Percentiles rank a stretch among this genome's conserved stretches.
phyloP scores from a whole-genome alignment of 2,888 invertebrate species.

The Sinohyriopsis cumingii region DNA sequence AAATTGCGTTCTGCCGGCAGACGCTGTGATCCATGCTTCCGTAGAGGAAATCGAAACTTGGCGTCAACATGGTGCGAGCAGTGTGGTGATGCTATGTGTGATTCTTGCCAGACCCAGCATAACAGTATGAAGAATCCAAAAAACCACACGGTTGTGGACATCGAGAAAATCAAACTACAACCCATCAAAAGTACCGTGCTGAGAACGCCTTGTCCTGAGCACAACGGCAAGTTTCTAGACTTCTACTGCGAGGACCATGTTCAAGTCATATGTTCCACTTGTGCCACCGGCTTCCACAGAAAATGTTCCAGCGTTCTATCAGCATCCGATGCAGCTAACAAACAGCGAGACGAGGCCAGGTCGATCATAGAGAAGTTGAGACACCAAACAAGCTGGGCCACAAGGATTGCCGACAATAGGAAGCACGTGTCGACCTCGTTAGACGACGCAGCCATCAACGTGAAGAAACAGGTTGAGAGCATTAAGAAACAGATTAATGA shows the following conservation, averaged over 20 bases:
- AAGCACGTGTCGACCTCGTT: constrained; percentile 32
- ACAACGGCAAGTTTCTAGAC: constrained; percentile 41
- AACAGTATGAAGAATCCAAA: constrained; percentile 35
- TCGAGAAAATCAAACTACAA: constrained; percentile 40
- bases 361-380: constrained; percentile 33
- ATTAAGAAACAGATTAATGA: constrained; percentile 40
- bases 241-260: constrained; percentile 46
- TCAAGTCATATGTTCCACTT: constrained; percentile 41
- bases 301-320: constrained; percentile 35
- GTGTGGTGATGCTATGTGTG: constrained; percentile 44
- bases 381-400: constrained; percentile 41
- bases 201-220: constrained; percentile 38
- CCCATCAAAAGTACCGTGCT: constrained; percentile 41
- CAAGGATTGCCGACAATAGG: constrained; percentile 41
- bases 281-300: constrained; percentile 40
- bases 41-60: constrained; percentile 18
- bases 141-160: constrained; percentile 31
- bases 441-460: constrained; percentile 33
- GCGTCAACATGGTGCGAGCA: constrained; percentile 43
- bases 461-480: constrained; percentile 41
- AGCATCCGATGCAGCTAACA: constrained; percentile 33
- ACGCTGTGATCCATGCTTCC: constrained; percentile 38
- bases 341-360: constrained; percentile 35
- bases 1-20: constrained; percentile 34
- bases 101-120: constrained; percentile 38